These are phyloP conservation scores for Rotaria sp. DNA, from an alignment of 2,888 invertebrate species.

Conservation along the genomic window DNA sequence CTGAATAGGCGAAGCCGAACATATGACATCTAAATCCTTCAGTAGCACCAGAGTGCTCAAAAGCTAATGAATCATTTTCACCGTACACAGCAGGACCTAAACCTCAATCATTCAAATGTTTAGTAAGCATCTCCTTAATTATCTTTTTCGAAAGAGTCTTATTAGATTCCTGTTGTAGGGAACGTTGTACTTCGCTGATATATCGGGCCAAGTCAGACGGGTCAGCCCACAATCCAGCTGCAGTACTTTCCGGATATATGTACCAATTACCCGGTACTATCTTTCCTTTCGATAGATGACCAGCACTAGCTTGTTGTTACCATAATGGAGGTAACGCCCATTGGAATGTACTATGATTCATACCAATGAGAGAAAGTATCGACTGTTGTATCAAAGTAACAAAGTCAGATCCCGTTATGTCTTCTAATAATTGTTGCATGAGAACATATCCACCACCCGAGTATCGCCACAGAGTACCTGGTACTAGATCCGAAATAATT, in stretches of 20 bases:
- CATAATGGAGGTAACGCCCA: background rate
- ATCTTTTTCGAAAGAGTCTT: background rate
- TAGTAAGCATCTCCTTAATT: background rate
- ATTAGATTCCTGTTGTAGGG: background rate
- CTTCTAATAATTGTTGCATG: background rate
- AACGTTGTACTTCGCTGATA: background rate
- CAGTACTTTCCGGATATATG: background rate
- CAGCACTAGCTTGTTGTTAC: background rate
- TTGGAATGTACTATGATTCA: background rate
- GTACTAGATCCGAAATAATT: background rate
- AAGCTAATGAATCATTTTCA: background rate
- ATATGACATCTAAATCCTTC: background rate
- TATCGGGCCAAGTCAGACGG: background rate
- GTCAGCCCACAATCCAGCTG: background rate
- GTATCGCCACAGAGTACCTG: background rate
- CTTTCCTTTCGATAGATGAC: background rate
- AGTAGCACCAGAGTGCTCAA: background rate
- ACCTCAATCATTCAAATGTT: background rate
- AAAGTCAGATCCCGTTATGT: background rate
- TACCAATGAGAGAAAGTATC: background rate
- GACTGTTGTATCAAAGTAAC: background rate
- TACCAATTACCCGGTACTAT: background rate
- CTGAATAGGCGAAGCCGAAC: background rate
- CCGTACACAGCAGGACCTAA: background rate
- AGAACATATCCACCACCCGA: background rate